phyloP scores from a whole-genome alignment of 1,140 invertebrate genomes.

The Pseudomyrmex gracilis region DNA sequence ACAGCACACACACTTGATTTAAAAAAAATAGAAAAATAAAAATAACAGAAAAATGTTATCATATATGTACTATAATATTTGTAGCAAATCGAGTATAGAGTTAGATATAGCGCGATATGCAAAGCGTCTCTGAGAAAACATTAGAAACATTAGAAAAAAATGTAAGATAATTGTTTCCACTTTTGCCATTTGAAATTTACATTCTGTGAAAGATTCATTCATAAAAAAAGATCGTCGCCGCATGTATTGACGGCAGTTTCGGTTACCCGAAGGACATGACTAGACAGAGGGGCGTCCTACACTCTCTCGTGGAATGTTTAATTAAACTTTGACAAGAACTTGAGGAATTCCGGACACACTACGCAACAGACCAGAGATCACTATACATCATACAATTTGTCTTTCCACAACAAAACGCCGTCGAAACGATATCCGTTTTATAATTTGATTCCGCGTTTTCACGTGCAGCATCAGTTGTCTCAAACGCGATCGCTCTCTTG shows the following conservation, averaged over 20 bases:
- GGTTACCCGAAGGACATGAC: conserved; percentile 24
- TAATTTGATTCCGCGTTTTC: conserved; percentile 17
- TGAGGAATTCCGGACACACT: conserved; percentile 50
- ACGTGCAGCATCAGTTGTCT: neutral
- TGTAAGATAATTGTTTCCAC: neutral
- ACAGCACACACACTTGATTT: no score
- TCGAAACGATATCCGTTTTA: conserved; percentile 22
- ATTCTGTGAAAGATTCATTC: neutral
- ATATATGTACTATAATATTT: no score
- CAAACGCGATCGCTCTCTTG: no score
- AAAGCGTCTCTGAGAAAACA: no score
- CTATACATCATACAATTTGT: conserved; percentile 57
- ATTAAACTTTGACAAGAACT: conserved; percentile 71
- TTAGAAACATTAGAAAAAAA: no score
- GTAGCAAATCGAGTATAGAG: no score
- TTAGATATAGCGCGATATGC: no score
- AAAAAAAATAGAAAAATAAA: no score
- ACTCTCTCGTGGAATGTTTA: conserved; percentile 66
- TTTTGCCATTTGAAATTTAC: neutral
- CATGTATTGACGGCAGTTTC: conserved; percentile 55
- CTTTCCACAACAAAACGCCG: neutral
- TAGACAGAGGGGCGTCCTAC: conserved; percentile 46
- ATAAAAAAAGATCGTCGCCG: neutral
- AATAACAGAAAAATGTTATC: no score
- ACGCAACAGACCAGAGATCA: conserved; percentile 28